Conservation (phyloP, 2,888 invertebrate genomes). For the Amorpha juglandis region DNA sequence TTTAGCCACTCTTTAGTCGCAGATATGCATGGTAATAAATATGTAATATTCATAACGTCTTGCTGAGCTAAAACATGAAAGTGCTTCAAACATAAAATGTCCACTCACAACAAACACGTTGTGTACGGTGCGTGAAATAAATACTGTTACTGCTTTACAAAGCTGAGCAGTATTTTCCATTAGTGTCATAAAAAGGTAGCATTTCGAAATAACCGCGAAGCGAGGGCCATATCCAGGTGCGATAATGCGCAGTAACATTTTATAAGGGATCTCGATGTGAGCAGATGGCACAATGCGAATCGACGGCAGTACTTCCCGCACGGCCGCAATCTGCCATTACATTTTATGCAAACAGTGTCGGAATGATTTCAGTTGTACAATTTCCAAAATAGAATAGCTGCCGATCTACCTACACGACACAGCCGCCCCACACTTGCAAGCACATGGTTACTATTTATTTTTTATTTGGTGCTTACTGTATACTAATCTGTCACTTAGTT, state of each 20-base stretch:
- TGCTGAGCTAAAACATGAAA: neutral
- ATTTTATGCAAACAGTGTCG: slow-evolving; percentile 77
- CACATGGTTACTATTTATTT: neutral
- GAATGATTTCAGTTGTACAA: slow-evolving; percentile 71
- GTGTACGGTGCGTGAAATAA: slow-evolving; percentile 53
- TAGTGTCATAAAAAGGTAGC: slow-evolving; percentile 79
- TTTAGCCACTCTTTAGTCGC: neutral
- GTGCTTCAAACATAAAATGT: neutral
- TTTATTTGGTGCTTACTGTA: neutral
- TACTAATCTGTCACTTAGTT: neutral
- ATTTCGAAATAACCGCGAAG: slow-evolving; percentile 74
- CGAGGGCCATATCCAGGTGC: slow-evolving; percentile 74
- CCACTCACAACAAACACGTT: slow-evolving; percentile 3
- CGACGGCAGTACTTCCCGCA: slow-evolving; percentile 70
- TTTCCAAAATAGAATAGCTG: slow-evolving; percentile 53
- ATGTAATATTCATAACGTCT: neutral
- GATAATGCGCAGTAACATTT: slow-evolving; percentile 82
- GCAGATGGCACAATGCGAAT: slow-evolving; percentile 80
- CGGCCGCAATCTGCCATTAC: slow-evolving; percentile 80
- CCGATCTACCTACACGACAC: slow-evolving; percentile 14
- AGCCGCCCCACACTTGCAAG: slow-evolving; percentile 3
- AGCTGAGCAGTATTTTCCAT: slow-evolving; percentile 79
- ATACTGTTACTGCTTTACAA: slow-evolving; percentile 50
- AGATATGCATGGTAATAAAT: neutral
- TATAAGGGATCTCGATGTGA: slow-evolving; percentile 82